Evolutionary conservation across 1,140 invertebrate species (phyloP), one percentile per base, ranked within the genome.

Genomic region (Physella acuta): DNA sequence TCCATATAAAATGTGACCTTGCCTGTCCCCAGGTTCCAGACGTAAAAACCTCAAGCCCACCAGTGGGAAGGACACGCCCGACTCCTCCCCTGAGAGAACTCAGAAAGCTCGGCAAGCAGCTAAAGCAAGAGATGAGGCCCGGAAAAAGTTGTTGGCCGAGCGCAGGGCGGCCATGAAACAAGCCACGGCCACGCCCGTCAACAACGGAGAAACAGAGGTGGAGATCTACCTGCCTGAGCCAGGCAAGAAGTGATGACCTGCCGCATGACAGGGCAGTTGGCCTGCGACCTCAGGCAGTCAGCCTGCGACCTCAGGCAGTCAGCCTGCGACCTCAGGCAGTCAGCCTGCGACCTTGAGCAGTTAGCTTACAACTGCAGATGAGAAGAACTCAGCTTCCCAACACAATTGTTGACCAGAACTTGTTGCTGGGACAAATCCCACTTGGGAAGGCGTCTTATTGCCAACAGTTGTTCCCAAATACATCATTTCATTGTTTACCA

Each of bases 61-160:
- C 44, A 44, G n/a, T 44, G 69, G 44, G 37, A 82, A 79, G 67
- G 78, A 78, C 63, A 80, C 73, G 17, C 78, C 78, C 14, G 80
- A 80, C 28, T 81, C 82, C 26, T 81, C 79, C 1, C 79, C 82
- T 8, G 78, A 80, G 69, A 73, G 85, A 67, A 71, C 81, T 17
- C 81, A 86, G 60, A 88, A 87, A 79, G 78, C 83, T 34, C 86
- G 84, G 73, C 73, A 85, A 70, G 84, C 85, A n/a, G 82, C 83
- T 30, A 87, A 85, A 71, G 82, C 90, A 34, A 86, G 93, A 1
- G 93, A 94, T 78, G 91, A 92, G 61, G 90, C 91, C 34, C 87
- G 93, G 70, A 91, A 91, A 73, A 90, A 91, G 76, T 87, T 94
- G 86, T 82, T 94, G 59, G 92, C 93, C 78, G 91, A 92, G 77